A percentile compares a stretch with the other conserved stretches of the same genome.
These are phyloP conservation scores for Penaeus monodon DNA, from an alignment of 2,888 invertebrate species.

Conservation along the genomic window DNA sequence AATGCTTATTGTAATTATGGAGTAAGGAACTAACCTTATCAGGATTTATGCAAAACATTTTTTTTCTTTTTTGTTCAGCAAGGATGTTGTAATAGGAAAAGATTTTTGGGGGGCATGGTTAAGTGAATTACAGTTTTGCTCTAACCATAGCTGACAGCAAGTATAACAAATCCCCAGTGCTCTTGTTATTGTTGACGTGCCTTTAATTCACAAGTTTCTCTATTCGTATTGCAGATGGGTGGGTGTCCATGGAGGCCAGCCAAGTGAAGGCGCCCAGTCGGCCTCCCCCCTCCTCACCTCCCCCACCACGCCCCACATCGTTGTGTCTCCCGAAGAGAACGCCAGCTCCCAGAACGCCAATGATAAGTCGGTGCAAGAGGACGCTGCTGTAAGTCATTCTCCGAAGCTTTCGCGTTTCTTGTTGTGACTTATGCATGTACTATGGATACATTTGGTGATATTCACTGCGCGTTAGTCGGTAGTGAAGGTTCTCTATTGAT, in stretches of 20 bases:
- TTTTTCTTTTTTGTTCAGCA: no score
- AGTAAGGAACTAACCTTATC: no score
- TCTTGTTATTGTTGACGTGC: neutral
- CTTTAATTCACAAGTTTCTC: neutral
- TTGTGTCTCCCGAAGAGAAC: slow-evolving; percentile 51
- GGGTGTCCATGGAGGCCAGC: slow-evolving; percentile 47
- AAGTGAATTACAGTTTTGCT: neutral
- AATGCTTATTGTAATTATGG: no score
- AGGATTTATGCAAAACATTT: no score
- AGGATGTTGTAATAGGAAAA: no score
- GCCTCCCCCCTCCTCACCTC: slow-evolving; percentile 13
- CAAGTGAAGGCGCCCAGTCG: slow-evolving; percentile 5
- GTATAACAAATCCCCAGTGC: neutral
- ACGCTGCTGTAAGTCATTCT: slow-evolving; percentile 4
- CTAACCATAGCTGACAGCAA: neutral
- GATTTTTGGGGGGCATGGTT: no score
- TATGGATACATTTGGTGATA: no score
- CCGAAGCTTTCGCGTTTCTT: no score
- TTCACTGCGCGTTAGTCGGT: no score
- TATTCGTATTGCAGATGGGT: slow-evolving; percentile 48
- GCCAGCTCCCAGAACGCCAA: neutral
- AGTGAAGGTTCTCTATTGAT: no score
- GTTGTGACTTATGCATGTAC: no score
- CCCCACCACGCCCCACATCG: slow-evolving; percentile 56
- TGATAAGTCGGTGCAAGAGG: slow-evolving; percentile 12